Percentiles rank a stretch among this genome's conserved stretches.
These are phyloP conservation scores for Coracias cyanogaster DNA, from an alignment of 2,797 vertebrate species.

Conservation along the genomic window DNA sequence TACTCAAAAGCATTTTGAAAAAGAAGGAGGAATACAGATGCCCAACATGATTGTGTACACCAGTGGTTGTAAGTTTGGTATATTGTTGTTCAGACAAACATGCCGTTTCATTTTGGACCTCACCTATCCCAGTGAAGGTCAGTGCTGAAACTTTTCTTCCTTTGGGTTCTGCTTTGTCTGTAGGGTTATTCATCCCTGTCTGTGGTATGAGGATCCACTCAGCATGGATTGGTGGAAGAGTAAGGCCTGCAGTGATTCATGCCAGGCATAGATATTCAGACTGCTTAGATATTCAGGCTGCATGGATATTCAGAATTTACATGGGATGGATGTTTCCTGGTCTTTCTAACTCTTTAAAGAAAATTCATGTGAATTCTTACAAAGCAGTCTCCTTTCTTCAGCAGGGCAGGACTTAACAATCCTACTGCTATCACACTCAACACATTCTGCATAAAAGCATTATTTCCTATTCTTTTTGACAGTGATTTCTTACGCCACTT, in stretches of 20 bases:
- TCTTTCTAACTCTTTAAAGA: background rate
- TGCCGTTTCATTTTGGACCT: background rate
- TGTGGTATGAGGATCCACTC: background rate
- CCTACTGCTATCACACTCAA: background rate
- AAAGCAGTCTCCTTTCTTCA: background rate
- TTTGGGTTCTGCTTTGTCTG: background rate
- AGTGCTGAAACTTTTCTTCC: background rate
- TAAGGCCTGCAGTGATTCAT: background rate
- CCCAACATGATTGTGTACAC: background rate
- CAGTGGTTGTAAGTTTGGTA: background rate
- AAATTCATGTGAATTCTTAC: background rate
- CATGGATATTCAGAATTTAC: background rate
- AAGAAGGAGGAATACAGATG: background rate
- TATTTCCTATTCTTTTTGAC: background rate
- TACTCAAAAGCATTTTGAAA: background rate
- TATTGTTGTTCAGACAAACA: background rate
- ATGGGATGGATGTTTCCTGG: background rate
- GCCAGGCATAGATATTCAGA: background rate
- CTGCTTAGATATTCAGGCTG: background rate
- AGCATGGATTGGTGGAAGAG: background rate
- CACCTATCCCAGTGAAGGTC: background rate
- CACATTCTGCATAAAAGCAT: background rate
- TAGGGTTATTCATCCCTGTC: background rate
- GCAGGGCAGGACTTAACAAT: background rate
- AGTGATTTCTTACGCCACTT: background rate